Percentiles rank a stretch among this genome's conserved stretches.
Evolutionary conservation across 2,113 vertebrate species (phyloP).

Genomic region (Alouatta palliata): DNA sequence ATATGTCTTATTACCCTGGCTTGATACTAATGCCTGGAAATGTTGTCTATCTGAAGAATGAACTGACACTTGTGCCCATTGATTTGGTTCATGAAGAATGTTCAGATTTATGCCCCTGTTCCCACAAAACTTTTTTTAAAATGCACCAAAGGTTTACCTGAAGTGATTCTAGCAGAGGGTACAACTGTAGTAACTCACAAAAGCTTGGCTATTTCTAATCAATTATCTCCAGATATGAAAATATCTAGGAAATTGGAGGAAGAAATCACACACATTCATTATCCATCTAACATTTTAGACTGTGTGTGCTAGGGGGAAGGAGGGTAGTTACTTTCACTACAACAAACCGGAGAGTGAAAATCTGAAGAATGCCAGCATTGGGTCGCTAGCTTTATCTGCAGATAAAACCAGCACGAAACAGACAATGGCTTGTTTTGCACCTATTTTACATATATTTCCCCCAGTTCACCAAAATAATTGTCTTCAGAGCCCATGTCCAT

Average conservation of each 20-base stretch:
- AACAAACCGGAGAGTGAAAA: neutral
- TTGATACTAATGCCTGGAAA: neutral
- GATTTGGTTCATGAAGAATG: neutral
- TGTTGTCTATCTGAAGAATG: neutral
- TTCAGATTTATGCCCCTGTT: neutral
- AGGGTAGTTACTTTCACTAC: neutral
- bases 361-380: neutral
- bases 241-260: neutral
- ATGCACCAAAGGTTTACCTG: neutral
- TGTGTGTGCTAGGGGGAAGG: neutral
- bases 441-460: conserved; percentile 58
- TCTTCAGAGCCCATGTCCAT: conserved; percentile 56
- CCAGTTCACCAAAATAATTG: conserved; percentile 68
- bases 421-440: conserved; percentile 60
- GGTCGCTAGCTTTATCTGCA: conserved; percentile 56
- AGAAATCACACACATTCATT: neutral
- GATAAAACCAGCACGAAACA: conserved; percentile 63
- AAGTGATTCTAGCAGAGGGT: neutral
- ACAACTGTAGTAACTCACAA: neutral
- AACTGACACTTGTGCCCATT: neutral
- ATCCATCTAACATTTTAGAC: neutral
- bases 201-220: neutral
- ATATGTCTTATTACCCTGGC: neutral
- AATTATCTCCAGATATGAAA: conserved; percentile 32
- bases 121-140: neutral